A percentile compares a stretch with the other conserved stretches of the same genome.
These are phyloP conservation scores for Acanthurus lineatus DNA, from an alignment of 2,797 vertebrate genomes.

Conservation along the genomic window DNA sequence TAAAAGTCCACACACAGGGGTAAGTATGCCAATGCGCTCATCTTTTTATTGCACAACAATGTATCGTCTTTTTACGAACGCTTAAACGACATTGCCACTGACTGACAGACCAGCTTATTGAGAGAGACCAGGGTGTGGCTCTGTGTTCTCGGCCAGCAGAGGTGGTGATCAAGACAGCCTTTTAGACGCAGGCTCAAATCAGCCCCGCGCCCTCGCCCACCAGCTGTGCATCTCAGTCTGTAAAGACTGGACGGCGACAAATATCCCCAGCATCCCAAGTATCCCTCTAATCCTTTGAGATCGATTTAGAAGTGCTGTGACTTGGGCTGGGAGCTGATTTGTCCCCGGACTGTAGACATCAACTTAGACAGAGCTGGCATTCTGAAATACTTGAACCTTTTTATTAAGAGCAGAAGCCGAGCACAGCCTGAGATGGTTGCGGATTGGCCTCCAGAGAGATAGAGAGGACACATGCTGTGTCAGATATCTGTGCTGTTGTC, in stretches of 20 bases:
- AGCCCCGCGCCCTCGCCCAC: constrained; percentile 53
- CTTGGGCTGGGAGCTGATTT: constrained; percentile 70
- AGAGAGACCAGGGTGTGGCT: constrained; percentile 83
- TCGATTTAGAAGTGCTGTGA: constrained; percentile 54
- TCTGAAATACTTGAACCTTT: constrained; percentile 56
- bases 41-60: constrained; percentile 90
- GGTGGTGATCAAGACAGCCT: constrained; percentile 81
- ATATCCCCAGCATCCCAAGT: constrained; percentile 31
- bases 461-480: constrained; percentile 71
- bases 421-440: constrained; percentile 80
- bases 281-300: constrained; percentile 52
- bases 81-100: constrained; percentile 87
- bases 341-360: constrained; percentile 74
- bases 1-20: constrained; percentile 68
- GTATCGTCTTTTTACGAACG: constrained; percentile 86
- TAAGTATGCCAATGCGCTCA: constrained; percentile 86
- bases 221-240: constrained; percentile 54
- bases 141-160: constrained; percentile 79
- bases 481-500: constrained; percentile 82
- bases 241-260: constrained; percentile 49
- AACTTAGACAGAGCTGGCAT: constrained; percentile 79
- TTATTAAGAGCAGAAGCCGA: constrained; percentile 71
- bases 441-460: constrained; percentile 70
- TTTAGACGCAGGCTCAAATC: constrained; percentile 74
- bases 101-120: constrained; percentile 86